Evolutionary conservation across 2,797 vertebrate genomes (phyloP), one percentile per base, ranked within the genome.

Genomic region (Cyprinella venusta): DNA sequence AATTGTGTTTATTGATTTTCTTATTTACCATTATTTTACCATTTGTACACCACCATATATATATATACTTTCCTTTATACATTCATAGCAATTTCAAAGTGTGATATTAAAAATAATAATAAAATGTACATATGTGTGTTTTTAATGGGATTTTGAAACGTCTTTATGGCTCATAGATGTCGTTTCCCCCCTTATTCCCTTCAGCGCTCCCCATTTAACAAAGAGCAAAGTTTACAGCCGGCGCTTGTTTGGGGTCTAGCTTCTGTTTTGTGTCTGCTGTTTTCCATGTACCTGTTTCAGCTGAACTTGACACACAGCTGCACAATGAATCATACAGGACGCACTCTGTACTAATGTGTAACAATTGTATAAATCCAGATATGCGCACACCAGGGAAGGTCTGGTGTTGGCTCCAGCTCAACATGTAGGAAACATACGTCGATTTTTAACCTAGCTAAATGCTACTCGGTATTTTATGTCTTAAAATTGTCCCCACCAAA

Each of bases 261-360:
- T 69, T 80, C 78, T 80, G 78, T 70, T 80, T 69, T 56, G 33
- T 70, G 36, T 80, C 78, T 56, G 50, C n/a, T 30, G 15, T 63
- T 50, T 69, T 80, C 48, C 50, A 56, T 42, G 19, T 80, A 59
- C 65, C 65, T 80, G 65, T 24, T 59, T 80, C 19, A 79, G 45
- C 64, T 56, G 21, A 40, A 19, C 21, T 26, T 40, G 40, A 64
- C 59, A n/a, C n/a, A n/a, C n/a, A n/a, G n/a, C 59, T 64, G 59
- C 59, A 79, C 12, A 59, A 12, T 70, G 67, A 70, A n/a, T 59
- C 65, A 70, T 40, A 56, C 1, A 8, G 45, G 26, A 56, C 10
- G 42, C 52, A 70, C 40, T 45, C 15, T 26, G 56, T 5, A 19
- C 40, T 54, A 56, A 54, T 65, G 61, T 33, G 42, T 7, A 76